These are phyloP conservation scores for Macrochelys suwanniensis DNA, from an alignment of 2,797 vertebrate genomes.

Conservation along the genomic window DNA sequence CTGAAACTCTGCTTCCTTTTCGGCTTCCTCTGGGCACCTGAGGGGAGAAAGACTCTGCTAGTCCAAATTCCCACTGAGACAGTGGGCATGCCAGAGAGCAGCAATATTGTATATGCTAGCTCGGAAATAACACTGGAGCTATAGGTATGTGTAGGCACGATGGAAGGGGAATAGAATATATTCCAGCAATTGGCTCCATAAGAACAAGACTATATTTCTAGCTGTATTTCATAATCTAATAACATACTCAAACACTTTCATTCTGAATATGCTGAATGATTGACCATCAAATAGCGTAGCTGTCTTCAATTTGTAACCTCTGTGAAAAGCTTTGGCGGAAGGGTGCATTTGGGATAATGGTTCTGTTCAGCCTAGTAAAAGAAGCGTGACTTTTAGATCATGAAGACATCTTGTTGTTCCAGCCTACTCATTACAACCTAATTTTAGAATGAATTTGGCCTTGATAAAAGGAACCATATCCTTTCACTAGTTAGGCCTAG, in stretches of 20 bases:
- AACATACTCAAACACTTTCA: neutral
- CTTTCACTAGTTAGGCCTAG: neutral
- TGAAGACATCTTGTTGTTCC: neutral
- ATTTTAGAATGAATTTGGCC: neutral
- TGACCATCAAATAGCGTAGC: neutral
- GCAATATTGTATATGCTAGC: rapidly evolving
- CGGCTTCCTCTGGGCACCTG: neutral
- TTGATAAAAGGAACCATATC: neutral
- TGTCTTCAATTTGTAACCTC: neutral
- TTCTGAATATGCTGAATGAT: neutral
- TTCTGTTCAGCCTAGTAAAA: neutral
- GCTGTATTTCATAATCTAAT: neutral
- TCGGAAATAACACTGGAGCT: neutral
- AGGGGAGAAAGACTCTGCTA: neutral
- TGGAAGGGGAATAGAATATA: neutral
- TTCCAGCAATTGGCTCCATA: neutral
- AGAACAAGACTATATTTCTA: neutral
- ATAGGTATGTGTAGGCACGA: neutral
- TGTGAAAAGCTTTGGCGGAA: neutral
- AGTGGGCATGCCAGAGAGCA: neutral
- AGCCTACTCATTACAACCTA: neutral
- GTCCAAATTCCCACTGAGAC: neutral
- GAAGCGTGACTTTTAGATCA: neutral
- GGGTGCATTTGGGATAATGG: neutral
- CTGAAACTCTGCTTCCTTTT: neutral